Percentiles rank a stretch among this genome's conserved stretches.
Conservation (phyloP, 2,797 vertebrate genomes). For the Acrossocheilus fasciatus region DNA sequence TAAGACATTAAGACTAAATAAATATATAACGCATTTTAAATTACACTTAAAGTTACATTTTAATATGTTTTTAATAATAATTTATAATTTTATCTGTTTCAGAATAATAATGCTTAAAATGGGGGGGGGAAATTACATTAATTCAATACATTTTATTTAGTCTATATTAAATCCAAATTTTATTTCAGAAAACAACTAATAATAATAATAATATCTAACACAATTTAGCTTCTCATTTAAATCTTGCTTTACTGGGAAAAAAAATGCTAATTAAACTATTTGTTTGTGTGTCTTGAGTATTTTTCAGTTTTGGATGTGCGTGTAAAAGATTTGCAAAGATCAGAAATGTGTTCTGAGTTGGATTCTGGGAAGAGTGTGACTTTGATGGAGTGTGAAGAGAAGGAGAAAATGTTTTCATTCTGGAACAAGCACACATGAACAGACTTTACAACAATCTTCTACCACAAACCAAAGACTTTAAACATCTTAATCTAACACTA, state of each 20-base stretch:
- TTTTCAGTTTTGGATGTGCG: neutral
- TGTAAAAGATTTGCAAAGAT: slow-evolving; percentile 14
- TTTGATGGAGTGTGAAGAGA: slow-evolving; percentile 20
- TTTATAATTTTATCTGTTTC: too few relatives aligned
- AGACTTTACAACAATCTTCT: neutral
- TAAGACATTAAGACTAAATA: too few relatives aligned
- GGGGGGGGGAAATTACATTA: neutral
- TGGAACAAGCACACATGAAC: slow-evolving; percentile 14
- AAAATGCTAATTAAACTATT: neutral
- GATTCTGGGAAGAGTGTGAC: neutral
- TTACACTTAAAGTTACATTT: neutral
- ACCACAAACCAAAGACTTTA: slow-evolving; percentile 19
- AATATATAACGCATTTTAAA: neutral
- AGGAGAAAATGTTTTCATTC: slow-evolving; percentile 10
- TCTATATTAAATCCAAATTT: neutral
- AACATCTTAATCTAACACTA: neutral
- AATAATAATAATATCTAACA: neutral
- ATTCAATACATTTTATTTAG: neutral
- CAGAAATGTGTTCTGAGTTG: neutral
- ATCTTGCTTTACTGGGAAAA: neutral
- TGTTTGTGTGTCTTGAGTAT: neutral
- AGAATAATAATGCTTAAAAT: neutral
- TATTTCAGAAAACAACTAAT: neutral
- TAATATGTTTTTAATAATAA: neutral
- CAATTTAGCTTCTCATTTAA: neutral